These are phyloP conservation scores for Ypsolopha scabrella DNA, from an alignment of 2,888 invertebrate species.

Conservation along the genomic window DNA sequence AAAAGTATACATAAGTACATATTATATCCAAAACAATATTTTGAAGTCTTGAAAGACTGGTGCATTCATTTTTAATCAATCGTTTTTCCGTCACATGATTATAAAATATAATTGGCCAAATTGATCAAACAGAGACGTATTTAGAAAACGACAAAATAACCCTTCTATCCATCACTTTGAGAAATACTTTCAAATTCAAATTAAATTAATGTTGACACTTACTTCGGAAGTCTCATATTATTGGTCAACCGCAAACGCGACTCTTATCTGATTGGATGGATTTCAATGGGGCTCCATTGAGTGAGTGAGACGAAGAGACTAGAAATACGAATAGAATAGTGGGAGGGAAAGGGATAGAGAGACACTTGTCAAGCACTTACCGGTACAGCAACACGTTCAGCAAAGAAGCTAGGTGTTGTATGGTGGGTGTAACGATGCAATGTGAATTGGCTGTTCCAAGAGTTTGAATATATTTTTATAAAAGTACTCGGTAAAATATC, in stretches of 20 bases:
- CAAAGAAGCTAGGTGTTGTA: conserved; percentile 42
- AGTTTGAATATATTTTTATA: too few species aligned
- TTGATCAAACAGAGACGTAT: too few species aligned
- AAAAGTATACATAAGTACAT: too few species aligned
- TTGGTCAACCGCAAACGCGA: conserved; percentile 49
- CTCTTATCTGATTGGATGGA: conserved; percentile 46
- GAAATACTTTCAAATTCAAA: too few species aligned
- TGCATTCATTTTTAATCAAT: too few species aligned
- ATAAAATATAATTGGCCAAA: too few species aligned
- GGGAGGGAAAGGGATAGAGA: conserved; percentile 45
- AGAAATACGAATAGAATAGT: conserved; percentile 20
- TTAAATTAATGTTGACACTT: conserved; percentile 41
- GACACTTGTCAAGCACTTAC: conserved; percentile 65
- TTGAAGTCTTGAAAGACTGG: too few species aligned
- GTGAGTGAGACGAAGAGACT: conserved; percentile 39
- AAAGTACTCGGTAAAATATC: too few species aligned
- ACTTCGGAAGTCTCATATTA: conserved; percentile 26
- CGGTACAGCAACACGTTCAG: conserved; percentile 41
- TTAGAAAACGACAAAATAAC: too few species aligned
- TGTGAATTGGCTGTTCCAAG: conserved; percentile 27
- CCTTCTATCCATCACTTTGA: too few species aligned
- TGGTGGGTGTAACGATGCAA: conserved; percentile 24
- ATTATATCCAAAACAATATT: too few species aligned
- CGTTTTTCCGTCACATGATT: too few species aligned
- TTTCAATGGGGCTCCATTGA: conserved; percentile 49